Evolutionary conservation across 2,113 vertebrate genomes (phyloP), one percentile per base, ranked within the genome.

Genomic region (Lepisosteus osseus): DNA sequence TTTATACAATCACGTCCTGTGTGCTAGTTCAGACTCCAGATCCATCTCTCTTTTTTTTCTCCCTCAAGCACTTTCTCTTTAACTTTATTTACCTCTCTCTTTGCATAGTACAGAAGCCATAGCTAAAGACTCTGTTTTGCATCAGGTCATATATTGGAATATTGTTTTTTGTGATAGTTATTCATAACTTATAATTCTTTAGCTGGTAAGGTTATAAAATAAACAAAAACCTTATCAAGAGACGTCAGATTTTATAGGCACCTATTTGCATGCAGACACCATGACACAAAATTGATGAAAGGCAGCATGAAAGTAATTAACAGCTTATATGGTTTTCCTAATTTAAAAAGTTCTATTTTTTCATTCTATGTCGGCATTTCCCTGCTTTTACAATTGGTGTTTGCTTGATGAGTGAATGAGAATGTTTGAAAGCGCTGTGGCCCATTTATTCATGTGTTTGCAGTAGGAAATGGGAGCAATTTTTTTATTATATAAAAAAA

Each of bases 281-380:
- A 54, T 67, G 72, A 68, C 71, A 54, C 66, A 62, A 72, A 15
- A 57, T 77, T 56, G 65, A 70, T 67, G 57, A 41, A 63, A 67
- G 40, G 51, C 67, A 66, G 51, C 68, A 42, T 40, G 63, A 17
- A 70, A 71, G 62, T 70, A 78, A 79, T 78, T 71, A 81, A 67
- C 72, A 63, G 65, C 54, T 76, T 62, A 11, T 61, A 67, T 68
- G 76, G 73, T 72, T 65, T 42, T 61, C 61, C 64, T 76, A 54
- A 79, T 70, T 74, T 72, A 76, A 74, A 74, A 67, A 61, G 70
- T 71, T 61, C 56, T 56, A 67, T 45, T 72, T 69, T 59, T 64
- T 61, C 43, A 40, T 65, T 14, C 65, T 66, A 56, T 40, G 61
- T 44, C 62, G 56, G 57, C 51, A 57, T 59, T 43, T 17, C 15